These are phyloP conservation scores for Euplagia quadripunctaria DNA, from an alignment of 2,888 invertebrate genomes.

Conservation along the genomic window DNA sequence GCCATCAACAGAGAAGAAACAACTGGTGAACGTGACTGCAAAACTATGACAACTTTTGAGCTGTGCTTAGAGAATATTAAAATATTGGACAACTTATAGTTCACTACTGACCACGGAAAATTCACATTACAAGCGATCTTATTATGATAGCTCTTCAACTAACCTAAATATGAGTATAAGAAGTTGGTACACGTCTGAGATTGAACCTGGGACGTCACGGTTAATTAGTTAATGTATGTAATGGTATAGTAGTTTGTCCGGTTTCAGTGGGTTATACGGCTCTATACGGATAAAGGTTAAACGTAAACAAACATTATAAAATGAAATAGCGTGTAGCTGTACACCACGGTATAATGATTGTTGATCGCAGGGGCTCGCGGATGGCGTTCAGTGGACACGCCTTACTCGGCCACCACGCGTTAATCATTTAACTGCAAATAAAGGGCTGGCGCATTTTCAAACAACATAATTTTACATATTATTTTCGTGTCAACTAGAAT, in stretches of 20 bases:
- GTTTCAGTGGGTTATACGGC: neutral
- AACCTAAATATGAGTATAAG: neutral
- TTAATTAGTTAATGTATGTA: no score
- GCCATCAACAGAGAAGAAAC: neutral
- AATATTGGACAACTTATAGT: neutral
- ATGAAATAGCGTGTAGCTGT: conserved; percentile 35
- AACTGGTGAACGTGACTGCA: conserved; percentile 3
- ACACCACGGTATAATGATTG: conserved; percentile 41
- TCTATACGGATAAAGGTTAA: neutral
- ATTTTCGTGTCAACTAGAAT: neutral
- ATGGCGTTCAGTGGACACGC: conserved; percentile 22
- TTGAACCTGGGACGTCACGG: neutral
- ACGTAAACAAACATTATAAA: conserved; percentile 36
- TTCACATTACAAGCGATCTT: no score
- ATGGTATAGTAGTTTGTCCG: no score
- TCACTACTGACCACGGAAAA: neutral
- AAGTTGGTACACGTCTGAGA: neutral
- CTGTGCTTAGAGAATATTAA: neutral
- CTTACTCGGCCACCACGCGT: conserved; percentile 31
- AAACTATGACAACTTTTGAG: conserved; percentile 1
- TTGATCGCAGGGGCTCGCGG: conserved; percentile 20
- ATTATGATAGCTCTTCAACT: neutral
- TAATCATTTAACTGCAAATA: conserved; percentile 35
- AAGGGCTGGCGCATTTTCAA: conserved; percentile 26
- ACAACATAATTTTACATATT: neutral